Conservation (phyloP, 1,140 invertebrate genomes). For the Orchestia grillus region DNA sequence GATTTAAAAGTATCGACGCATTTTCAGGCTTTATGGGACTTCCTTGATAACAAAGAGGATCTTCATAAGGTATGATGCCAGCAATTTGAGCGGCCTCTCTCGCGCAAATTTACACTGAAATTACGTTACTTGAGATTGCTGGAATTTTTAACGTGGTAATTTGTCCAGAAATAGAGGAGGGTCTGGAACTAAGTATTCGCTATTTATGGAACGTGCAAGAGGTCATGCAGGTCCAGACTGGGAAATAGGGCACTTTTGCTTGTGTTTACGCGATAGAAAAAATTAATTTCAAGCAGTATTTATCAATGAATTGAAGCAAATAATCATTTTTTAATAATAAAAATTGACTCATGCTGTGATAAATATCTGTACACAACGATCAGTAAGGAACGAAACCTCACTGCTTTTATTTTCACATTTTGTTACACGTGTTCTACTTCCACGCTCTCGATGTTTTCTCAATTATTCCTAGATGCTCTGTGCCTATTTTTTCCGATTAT, state of each 20-base stretch:
- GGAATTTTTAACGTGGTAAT: not conserved
- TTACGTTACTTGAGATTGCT: not conserved
- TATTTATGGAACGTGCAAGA: not conserved
- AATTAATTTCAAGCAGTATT: too few relatives aligned
- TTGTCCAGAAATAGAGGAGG: not conserved
- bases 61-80: not conserved
- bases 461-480: too few relatives aligned
- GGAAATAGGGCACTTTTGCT: not conserved
- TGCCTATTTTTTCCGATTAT: too few relatives aligned
- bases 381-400: too few relatives aligned
- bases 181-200: not conserved
- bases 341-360: too few relatives aligned
- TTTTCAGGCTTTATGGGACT: not conserved
- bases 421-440: too few relatives aligned
- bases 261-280: too few relatives aligned
- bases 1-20: slow-evolving; percentile 1
- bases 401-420: too few relatives aligned
- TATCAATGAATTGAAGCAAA: too few relatives aligned
- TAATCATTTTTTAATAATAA: too few relatives aligned
- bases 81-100: not conserved
- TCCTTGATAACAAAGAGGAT: not conserved
- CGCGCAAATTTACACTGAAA: not conserved
- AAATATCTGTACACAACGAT: too few relatives aligned
- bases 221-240: not conserved
- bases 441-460: too few relatives aligned